These are phyloP conservation scores for Exaiptasia diaphana DNA, from an alignment of 64 coral and sea anemone genomes.

Conservation along the genomic window DNA sequence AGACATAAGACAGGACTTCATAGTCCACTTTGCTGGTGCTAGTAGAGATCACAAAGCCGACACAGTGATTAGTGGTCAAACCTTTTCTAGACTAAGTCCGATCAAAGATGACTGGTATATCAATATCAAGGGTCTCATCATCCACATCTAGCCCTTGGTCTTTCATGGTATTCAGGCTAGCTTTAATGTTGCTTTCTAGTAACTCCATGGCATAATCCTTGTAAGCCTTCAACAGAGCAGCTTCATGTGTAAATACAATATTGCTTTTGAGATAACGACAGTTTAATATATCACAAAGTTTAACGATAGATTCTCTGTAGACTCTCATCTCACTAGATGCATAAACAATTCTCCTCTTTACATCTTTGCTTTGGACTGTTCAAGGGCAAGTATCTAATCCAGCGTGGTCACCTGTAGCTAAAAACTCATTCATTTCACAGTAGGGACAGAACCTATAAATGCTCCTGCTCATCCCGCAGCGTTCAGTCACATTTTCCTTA, in stretches of 20 bases:
- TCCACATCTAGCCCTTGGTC: constrained; percentile 2
- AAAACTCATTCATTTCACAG: constrained; percentile 26
- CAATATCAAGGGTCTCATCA: constrained; percentile 21
- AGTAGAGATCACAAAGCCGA: constrained; percentile 43
- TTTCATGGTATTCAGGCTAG: constrained; percentile 9
- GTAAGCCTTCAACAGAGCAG: not conserved
- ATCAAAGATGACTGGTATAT: constrained; percentile 56
- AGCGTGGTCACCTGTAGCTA: constrained; percentile 46
- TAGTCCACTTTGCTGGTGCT: constrained; percentile 45
- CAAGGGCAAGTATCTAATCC: not conserved
- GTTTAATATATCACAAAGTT: constrained; percentile 17
- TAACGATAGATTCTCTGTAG: not conserved
- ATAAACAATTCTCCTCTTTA: constrained; percentile 18
- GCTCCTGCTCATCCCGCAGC: not conserved
- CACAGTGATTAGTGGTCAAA: constrained; percentile 47
- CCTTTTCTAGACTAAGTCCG: constrained; percentile 52
- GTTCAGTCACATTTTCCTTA: not conserved
- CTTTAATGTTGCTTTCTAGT: constrained; percentile 2
- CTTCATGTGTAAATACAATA: constrained; percentile 20
- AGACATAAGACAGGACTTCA: constrained; percentile 46
- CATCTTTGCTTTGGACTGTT: constrained; percentile 41
- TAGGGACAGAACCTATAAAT: not conserved
- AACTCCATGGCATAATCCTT: not conserved
- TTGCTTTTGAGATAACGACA: constrained; percentile 1
- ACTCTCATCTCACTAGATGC: constrained; percentile 11